phyloP scores from a whole-genome alignment of 2,888 invertebrate genomes.

The Drosophila monieri region DNA sequence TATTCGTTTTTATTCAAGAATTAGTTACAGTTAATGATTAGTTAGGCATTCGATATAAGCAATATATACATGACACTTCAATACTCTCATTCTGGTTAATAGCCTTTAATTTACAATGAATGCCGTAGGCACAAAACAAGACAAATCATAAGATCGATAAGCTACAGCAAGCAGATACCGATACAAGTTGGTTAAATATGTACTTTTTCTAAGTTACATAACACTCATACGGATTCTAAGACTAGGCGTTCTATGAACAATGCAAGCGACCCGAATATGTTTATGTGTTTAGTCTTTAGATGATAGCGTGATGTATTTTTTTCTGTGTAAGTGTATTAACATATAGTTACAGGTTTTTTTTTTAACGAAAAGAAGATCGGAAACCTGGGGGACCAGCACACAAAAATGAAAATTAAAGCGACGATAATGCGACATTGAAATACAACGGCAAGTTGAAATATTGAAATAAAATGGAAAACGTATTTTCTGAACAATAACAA shows the following conservation, averaged over 20 bases:
- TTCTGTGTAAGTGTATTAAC: constrained; percentile 25
- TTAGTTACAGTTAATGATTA: constrained; percentile 48
- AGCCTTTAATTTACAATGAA: constrained; percentile 4
- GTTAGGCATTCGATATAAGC: constrained; percentile 66
- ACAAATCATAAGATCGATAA: constrained; percentile 39
- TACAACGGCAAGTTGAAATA: constrained; percentile 19
- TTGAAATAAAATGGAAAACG: constrained; percentile 8
- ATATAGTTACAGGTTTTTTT: constrained; percentile 6
- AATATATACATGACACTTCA: constrained; percentile 39
- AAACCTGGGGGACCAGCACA: constrained; percentile 3
- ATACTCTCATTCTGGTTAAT: constrained; percentile 20
- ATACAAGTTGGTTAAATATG: constrained; percentile 20
- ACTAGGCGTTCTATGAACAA: constrained; percentile 36
- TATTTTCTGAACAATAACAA: constrained; percentile 14
- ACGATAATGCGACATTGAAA: constrained; percentile 37
- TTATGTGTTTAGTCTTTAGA: constrained; percentile 6
- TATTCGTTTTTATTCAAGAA: constrained; percentile 7
- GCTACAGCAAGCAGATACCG: constrained; percentile 60
- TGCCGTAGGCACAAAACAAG: constrained; percentile 47
- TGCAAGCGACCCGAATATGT: constrained; percentile 48
- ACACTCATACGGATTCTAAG: constrained; percentile 27
- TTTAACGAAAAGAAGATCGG: neutral
- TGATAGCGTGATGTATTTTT: neutral
- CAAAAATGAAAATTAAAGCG: constrained; percentile 18
- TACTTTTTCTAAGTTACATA: constrained; percentile 23